phyloP scores from a whole-genome alignment of 2,113 vertebrate genomes.

The Platichthys flesus region DNA sequence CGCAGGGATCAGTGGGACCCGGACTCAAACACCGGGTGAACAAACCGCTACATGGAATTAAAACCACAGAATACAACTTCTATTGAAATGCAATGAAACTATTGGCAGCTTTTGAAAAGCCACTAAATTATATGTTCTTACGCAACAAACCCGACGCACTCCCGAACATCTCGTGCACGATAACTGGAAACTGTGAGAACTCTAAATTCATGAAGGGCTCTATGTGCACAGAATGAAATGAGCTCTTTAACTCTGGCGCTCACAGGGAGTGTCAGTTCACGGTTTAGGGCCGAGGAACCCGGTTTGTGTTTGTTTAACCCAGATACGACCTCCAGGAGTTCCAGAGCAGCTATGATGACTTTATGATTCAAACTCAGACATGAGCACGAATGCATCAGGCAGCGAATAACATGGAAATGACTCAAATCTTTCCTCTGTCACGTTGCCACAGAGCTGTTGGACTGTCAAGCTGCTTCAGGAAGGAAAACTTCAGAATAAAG shows the following conservation, averaged over 20 bases:
- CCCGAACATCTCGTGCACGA: neutral
- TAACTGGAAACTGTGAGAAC: slow-evolving; percentile 11
- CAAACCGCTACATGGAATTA: neutral
- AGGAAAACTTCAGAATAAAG: neutral
- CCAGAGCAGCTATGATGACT: neutral
- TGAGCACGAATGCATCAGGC: neutral
- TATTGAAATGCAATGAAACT: neutral
- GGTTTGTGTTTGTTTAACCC: slow-evolving; percentile 1
- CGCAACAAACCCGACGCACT: neutral
- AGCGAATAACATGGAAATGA: neutral
- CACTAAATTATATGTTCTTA: slow-evolving; percentile 13
- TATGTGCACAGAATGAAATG: slow-evolving; percentile 5
- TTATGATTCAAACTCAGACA: neutral
- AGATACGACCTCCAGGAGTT: neutral
- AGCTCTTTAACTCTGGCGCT: slow-evolving; percentile 1
- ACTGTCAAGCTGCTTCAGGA: neutral
- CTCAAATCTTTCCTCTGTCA: neutral
- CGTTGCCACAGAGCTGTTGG: neutral
- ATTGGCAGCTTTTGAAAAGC: neutral
- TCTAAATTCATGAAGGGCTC: neutral
- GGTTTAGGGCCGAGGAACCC: neutral
- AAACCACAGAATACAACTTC: neutral
- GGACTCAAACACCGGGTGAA: neutral
- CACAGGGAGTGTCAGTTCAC: neutral
- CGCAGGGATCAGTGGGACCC: slow-evolving; percentile 54